Conservation (phyloP, 2,113 vertebrate genomes). For the Nettapus auritus region DNA sequence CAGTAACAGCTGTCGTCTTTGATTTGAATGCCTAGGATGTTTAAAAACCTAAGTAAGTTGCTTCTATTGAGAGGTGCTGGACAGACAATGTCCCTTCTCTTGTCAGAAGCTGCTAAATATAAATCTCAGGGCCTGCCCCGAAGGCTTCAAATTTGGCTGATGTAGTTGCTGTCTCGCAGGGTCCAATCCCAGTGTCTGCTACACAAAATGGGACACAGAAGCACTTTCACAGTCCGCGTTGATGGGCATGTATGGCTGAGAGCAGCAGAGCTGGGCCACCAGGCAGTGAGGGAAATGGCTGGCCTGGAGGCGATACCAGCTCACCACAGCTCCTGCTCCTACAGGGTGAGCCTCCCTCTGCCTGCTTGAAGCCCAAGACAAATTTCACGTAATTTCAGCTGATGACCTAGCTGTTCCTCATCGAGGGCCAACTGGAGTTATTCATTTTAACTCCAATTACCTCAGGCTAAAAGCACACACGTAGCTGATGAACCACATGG, state of each 20-base stretch:
- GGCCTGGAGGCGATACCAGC: too few species aligned
- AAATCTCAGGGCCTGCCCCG: background rate
- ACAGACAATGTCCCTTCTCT: background rate
- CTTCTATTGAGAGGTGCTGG: background rate
- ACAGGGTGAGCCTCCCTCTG: background rate
- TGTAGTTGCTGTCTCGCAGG: background rate
- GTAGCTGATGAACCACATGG: background rate
- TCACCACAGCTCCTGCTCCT: background rate
- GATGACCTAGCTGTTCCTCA: background rate
- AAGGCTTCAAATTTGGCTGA: background rate
- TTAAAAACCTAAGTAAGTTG: background rate
- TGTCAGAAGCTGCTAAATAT: background rate
- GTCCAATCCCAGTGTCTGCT: background rate
- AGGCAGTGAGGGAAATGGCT: background rate
- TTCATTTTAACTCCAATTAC: background rate
- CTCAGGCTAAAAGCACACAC: background rate
- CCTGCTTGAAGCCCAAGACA: background rate
- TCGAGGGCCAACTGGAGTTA: background rate
- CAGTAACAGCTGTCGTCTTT: background rate
- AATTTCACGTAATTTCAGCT: background rate
- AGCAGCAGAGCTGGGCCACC: background rate
- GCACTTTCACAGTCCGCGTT: background rate
- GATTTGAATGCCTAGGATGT: background rate
- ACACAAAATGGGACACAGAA: background rate
- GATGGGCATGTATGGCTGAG: accelerated